phyloP scores from a whole-genome alignment of 2,888 invertebrate genomes.

The Merodon equestris region DNA sequence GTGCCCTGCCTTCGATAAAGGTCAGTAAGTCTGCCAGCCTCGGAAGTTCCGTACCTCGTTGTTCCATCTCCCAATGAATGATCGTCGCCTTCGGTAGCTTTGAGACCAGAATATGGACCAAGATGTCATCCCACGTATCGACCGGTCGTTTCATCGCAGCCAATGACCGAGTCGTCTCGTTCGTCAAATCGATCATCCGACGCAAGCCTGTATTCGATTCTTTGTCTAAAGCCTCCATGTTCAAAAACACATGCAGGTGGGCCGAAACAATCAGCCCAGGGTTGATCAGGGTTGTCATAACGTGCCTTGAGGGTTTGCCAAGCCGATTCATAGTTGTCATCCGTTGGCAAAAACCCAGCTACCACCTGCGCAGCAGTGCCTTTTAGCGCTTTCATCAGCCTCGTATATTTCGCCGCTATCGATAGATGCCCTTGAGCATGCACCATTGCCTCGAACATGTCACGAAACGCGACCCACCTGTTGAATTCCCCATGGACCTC shows the following conservation, averaged over 20 bases:
- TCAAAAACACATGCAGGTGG: conserved; percentile 20
- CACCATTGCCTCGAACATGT: too few species aligned
- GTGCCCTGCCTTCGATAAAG: conserved; percentile 38
- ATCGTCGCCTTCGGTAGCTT: conserved; percentile 30
- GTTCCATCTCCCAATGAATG: conserved; percentile 39
- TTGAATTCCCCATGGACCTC: too few species aligned
- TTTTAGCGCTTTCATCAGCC: conserved; percentile 30
- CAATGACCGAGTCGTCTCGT: conserved; percentile 11
- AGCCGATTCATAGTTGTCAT: conserved; percentile 29
- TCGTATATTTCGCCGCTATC: too few species aligned
- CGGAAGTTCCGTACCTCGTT: conserved; percentile 21
- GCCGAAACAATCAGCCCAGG: conserved; percentile 27
- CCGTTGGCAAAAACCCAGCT: conserved; percentile 20
- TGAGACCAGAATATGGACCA: conserved; percentile 2
- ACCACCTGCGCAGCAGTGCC: conserved; percentile 10
- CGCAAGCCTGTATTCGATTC: conserved; percentile 37
- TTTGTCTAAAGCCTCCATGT: conserved; percentile 27
- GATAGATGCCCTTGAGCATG: too few species aligned
- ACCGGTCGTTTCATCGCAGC: conserved; percentile 27
- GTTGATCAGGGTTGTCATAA: conserved; percentile 17
- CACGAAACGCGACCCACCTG: too few species aligned
- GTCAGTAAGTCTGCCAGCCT: conserved; percentile 6
- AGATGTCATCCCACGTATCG: conserved; percentile 24
- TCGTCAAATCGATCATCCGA: conserved; percentile 13
- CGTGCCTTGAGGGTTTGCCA: conserved; percentile 27